Evolutionary conservation across 2,113 vertebrate genomes (phyloP).

Genomic region (Panurus biarmicus): DNA sequence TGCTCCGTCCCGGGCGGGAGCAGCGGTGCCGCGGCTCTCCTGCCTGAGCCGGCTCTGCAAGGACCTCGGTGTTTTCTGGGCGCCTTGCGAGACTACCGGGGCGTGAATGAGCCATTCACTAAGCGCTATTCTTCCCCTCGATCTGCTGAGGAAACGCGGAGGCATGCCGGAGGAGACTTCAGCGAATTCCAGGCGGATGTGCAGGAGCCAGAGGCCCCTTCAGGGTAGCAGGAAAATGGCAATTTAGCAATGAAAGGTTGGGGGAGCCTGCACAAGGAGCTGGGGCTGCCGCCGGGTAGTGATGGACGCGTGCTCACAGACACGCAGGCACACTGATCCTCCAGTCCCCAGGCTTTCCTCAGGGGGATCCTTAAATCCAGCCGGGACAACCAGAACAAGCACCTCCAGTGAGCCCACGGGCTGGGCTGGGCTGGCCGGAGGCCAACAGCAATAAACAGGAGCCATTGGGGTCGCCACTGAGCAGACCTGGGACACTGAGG

Average conservation of each 20-base stretch:
- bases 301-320: background rate
- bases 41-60: fast-evolving
- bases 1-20: fast-evolving
- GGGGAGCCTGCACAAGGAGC: background rate
- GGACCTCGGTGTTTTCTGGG: background rate
- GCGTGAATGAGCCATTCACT: background rate
- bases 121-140: background rate
- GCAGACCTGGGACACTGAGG: background rate
- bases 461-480: background rate
- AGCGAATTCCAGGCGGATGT: background rate
- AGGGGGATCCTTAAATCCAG: background rate
- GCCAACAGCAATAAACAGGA: constrained; percentile 6
- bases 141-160: background rate
- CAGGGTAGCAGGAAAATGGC: background rate
- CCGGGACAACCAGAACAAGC: background rate
- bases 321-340: background rate
- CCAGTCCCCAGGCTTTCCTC: background rate
- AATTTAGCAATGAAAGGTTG: background rate
- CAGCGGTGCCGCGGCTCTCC: fast-evolving
- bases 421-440: background rate
- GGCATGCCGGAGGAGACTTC: background rate
- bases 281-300: background rate
- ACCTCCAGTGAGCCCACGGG: background rate
- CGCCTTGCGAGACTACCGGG: background rate
- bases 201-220: background rate